phyloP scores from a whole-genome alignment of 2,113 vertebrate species.

The Bettongia penicillata region DNA sequence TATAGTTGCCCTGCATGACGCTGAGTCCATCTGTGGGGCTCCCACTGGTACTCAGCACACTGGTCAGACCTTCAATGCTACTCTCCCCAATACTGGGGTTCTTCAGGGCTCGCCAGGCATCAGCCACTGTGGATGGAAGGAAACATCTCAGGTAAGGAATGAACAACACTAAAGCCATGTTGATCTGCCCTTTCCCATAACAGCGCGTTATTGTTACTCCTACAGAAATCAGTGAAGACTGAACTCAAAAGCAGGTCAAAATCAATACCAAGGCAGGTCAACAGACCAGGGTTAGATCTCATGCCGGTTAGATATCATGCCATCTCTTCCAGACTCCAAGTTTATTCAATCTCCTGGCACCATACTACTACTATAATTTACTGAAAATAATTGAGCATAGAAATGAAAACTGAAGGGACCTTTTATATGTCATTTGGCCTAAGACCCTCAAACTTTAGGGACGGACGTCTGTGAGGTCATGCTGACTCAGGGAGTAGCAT shows the following conservation, averaged over 20 bases:
- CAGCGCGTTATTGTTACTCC: background rate
- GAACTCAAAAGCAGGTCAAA: background rate
- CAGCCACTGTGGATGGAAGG: slow-evolving; percentile 88
- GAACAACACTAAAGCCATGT: slow-evolving; percentile 6
- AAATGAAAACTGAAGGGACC: background rate
- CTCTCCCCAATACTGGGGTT: slow-evolving; percentile 97
- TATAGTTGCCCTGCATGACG: slow-evolving; percentile 92
- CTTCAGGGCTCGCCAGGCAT: slow-evolving; percentile 98
- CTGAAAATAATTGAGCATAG: background rate
- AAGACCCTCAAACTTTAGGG: background rate
- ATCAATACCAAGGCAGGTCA: background rate
- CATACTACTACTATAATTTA: background rate
- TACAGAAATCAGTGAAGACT: background rate
- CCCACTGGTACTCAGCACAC: slow-evolving; percentile 96
- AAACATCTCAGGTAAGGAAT: slow-evolving; percentile 53
- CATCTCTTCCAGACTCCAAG: background rate
- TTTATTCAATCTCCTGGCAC: background rate
- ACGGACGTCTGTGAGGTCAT: slow-evolving; percentile 12
- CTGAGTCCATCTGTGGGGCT: slow-evolving; percentile 92
- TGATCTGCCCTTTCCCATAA: slow-evolving; percentile 37
- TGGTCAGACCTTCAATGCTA: slow-evolving; percentile 95
- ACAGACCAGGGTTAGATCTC: background rate
- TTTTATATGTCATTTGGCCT: no score
- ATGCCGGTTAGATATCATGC: background rate
- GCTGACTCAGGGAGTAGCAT: background rate